Evolutionary conservation across 30 jellyfish, hydroid and myxozoan species (phyloP).

Genomic region (Turritopsis rubra): DNA sequence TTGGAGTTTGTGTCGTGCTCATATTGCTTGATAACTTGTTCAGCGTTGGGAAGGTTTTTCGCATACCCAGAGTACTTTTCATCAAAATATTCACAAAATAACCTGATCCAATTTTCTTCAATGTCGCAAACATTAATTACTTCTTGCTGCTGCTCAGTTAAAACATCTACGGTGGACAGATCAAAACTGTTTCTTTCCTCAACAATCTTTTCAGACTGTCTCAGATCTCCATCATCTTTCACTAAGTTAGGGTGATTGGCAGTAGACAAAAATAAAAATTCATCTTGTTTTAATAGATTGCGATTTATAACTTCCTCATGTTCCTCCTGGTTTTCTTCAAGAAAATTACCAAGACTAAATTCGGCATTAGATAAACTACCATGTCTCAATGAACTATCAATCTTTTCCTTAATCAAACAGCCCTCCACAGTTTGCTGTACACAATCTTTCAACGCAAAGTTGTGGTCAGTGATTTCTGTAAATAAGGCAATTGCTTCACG

Average conservation of each 20-base stretch:
- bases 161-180: background rate
- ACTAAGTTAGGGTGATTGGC: background rate
- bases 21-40: background rate
- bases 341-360: background rate
- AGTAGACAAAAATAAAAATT: background rate
- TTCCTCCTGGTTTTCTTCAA: background rate
- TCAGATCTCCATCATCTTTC: background rate
- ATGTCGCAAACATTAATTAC: background rate
- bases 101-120: background rate
- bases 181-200: background rate
- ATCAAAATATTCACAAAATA: background rate
- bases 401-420: background rate
- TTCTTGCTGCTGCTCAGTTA: background rate
- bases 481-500: background rate
- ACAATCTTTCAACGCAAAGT: background rate
- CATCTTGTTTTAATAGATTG: background rate
- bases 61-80: background rate
- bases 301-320: background rate
- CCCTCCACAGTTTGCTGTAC: background rate
- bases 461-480: background rate
- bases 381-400: background rate
- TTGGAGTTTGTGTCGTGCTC: conserved; percentile 3
- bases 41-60: background rate
- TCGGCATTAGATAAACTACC: background rate
- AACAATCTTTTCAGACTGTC: background rate